phyloP scores from a whole-genome alignment of 2,113 vertebrate genomes.

The Nyctibius bracteatus region DNA sequence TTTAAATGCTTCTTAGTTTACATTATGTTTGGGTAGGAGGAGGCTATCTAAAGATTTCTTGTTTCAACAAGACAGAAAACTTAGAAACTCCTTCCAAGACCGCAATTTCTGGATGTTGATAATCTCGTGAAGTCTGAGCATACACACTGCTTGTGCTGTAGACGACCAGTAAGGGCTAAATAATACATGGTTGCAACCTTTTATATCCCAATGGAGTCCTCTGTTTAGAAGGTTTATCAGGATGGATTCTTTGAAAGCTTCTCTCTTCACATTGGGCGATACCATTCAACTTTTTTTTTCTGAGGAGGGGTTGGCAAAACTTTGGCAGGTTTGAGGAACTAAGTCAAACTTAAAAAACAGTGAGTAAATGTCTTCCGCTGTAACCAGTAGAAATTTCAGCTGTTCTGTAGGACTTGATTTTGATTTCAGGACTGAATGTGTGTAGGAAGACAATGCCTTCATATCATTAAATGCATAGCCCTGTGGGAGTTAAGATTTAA shows the following conservation, averaged over 20 bases:
- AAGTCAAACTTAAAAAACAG: not conserved
- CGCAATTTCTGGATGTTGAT: not conserved
- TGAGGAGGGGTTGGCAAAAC: not conserved
- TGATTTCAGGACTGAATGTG: not conserved
- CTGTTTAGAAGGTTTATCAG: not conserved
- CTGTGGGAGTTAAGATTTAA: not conserved
- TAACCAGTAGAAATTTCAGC: not conserved
- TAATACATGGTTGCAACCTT: not conserved
- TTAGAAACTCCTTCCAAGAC: not conserved
- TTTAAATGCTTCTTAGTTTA: not conserved
- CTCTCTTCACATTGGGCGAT: not conserved
- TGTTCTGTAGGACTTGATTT: not conserved
- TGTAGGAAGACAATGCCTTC: conserved; percentile 8
- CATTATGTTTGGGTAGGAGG: not conserved
- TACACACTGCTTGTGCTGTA: not conserved
- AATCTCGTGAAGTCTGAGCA: not conserved
- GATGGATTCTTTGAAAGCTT: not conserved
- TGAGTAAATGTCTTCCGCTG: not conserved
- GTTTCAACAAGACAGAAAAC: not conserved
- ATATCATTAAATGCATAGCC: not conserved
- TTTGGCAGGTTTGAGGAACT: not conserved
- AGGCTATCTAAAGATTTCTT: not conserved
- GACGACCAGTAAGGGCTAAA: not conserved
- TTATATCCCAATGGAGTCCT: not conserved
- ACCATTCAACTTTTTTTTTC: not conserved